Evolutionary conservation across 2,113 vertebrate species (phyloP), one percentile per base, ranked within the genome.

Genomic region (Takifugu bimaculatus): DNA sequence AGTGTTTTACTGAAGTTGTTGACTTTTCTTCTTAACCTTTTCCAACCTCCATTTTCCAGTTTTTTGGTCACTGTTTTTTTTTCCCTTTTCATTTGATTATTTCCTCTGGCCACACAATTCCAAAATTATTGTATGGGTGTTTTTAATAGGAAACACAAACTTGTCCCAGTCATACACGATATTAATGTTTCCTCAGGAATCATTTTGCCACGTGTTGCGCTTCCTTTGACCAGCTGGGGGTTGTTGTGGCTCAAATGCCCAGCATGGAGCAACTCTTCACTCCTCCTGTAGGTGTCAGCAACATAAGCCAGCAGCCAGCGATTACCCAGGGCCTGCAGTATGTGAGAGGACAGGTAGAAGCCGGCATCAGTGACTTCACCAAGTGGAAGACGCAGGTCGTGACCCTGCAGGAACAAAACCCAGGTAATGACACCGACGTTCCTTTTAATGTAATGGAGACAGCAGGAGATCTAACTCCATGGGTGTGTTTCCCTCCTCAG

Each of bases 341-440:
- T 29, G 75, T 96, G 60, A 88, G 92, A 79, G 86, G 75, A 50
- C 92, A 93, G 88, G 81, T 96, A 69, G 88, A 79, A 82, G 84
- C 75, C 12, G 80, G 80, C 2, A 61, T 91, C 28, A 76, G 76
- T 5, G 93, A 96, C 26, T 98, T 98, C 79, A 81, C 87, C 70
- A 71, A 86, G 60, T 99, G 96, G 96, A 96, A 89, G 83, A 87
- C 88, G 6, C 89, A 92, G 63, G 86, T 93, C 4, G 88, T 94
- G 35, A 86, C 82, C 45, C 80, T 86, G 7, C 68, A 86, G 56
- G 72, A 78, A 13, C 26, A 65, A 4, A 47, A 78, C 58, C 79
- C 77, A 70, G 88, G 90, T 91, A 69, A 74, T 6, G 42, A 10
- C 48, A 58, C 47, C 2, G 45, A 68, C 9, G 15, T 26, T 27